phyloP scores from a whole-genome alignment of 2,797 vertebrate genomes.

The Falco concolor region DNA sequence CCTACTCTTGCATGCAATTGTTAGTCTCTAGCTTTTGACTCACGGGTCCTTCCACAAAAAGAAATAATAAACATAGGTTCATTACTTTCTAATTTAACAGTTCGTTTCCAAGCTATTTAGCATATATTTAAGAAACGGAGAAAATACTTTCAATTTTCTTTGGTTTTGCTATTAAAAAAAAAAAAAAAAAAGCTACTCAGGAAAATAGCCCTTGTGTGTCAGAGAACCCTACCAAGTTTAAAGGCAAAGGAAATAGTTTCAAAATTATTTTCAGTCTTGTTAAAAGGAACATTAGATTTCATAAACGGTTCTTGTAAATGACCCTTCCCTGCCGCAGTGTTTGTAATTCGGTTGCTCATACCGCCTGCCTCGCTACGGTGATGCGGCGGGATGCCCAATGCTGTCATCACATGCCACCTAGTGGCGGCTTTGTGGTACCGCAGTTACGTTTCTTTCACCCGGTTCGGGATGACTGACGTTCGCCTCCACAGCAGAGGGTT shows the following conservation, averaged over 20 bases:
- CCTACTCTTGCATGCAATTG: background rate
- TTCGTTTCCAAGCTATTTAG: background rate
- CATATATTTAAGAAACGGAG: background rate
- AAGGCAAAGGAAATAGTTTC: background rate
- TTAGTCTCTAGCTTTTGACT: background rate
- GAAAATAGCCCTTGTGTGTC: background rate
- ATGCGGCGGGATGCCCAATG: fast-evolving
- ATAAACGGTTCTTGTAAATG: background rate
- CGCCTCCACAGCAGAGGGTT: background rate
- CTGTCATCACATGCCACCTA: constrained; percentile 15
- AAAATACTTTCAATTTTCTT: background rate
- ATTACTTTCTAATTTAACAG: background rate
- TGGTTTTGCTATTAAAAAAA: background rate
- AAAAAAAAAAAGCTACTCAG: background rate
- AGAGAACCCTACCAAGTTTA: background rate
- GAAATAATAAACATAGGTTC: background rate
- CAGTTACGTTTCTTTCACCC: background rate
- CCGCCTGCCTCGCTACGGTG: too few relatives aligned
- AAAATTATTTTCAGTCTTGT: background rate
- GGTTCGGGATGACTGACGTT: fast-evolving
- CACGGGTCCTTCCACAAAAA: background rate
- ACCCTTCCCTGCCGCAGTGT: background rate
- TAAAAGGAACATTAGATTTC: background rate
- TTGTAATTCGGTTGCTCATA: background rate
- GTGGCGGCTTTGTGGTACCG: background rate